phyloP scores from a whole-genome alignment of 1,140 invertebrate genomes.

The Ylistrum balloti region DNA sequence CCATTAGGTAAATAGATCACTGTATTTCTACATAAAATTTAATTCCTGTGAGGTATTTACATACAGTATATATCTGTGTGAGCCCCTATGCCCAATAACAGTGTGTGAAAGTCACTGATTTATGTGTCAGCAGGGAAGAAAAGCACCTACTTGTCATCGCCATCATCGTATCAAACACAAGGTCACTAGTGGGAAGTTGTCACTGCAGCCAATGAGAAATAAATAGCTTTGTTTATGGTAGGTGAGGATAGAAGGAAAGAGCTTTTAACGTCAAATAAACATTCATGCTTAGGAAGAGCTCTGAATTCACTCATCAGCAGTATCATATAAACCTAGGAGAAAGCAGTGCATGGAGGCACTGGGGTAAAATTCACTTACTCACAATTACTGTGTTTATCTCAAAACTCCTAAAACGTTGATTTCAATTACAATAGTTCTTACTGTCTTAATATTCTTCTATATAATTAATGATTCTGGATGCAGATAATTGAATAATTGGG shows the following conservation, averaged over 20 bases:
- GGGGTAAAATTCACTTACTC: not conserved
- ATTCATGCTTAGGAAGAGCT: slow-evolving; percentile 11
- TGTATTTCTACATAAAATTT: not conserved
- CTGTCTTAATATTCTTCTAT: not conserved
- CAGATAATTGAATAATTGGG: too few relatives aligned
- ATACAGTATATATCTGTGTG: not conserved
- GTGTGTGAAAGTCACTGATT: not conserved
- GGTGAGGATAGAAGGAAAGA: not conserved
- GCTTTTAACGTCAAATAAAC: not conserved
- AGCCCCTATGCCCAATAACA: not conserved
- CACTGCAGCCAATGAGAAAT: not conserved
- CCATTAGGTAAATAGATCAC: not conserved
- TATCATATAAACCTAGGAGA: not conserved
- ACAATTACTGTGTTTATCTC: not conserved
- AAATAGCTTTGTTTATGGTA: not conserved
- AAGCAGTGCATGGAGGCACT: not conserved
- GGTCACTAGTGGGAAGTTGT: not conserved
- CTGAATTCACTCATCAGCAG: not conserved
- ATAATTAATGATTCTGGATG: too few relatives aligned
- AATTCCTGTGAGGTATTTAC: not conserved
- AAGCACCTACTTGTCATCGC: not conserved
- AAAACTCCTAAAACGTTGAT: not conserved
- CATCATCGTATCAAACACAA: not conserved
- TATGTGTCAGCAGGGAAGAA: not conserved
- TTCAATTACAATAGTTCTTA: not conserved